A percentile compares a stretch with the other conserved stretches of the same genome.
Evolutionary conservation across 2,113 vertebrate species (phyloP).

Genomic region (Antigone vipio): DNA sequence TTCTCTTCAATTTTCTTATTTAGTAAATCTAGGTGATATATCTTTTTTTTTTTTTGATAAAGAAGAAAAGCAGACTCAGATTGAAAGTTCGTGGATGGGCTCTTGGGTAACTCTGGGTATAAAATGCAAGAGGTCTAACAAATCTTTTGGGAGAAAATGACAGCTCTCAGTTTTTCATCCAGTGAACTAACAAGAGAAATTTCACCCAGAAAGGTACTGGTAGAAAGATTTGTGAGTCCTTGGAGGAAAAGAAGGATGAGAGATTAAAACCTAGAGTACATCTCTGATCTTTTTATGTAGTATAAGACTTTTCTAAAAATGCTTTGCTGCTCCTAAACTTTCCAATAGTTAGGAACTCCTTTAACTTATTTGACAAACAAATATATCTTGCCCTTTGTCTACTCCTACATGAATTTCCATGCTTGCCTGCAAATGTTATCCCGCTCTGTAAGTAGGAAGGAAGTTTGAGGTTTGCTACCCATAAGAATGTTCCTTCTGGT

Average conservation of each 20-base stretch:
- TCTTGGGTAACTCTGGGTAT: background rate
- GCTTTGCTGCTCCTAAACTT: background rate
- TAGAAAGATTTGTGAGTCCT: background rate
- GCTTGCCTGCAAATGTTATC: background rate
- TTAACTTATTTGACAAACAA: background rate
- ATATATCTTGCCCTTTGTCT: background rate
- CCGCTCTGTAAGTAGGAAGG: background rate
- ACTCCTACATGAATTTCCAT: background rate
- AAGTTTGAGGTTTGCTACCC: background rate
- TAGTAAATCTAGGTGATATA: background rate
- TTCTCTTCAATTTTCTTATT: background rate
- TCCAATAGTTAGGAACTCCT: background rate
- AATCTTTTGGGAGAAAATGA: conserved; percentile 13
- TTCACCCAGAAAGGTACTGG: background rate
- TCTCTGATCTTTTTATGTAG: background rate
- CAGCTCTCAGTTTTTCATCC: conserved; percentile 4
- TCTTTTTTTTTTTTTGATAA: background rate
- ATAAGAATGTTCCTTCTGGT: background rate
- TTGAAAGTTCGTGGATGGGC: background rate
- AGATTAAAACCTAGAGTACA: background rate
- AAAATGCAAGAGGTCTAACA: background rate
- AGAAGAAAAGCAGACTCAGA: background rate
- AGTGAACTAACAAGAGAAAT: background rate
- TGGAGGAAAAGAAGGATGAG: background rate
- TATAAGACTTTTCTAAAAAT: background rate